These are phyloP conservation scores for Physella acuta DNA, from an alignment of 1,140 invertebrate species.

Conservation along the genomic window DNA sequence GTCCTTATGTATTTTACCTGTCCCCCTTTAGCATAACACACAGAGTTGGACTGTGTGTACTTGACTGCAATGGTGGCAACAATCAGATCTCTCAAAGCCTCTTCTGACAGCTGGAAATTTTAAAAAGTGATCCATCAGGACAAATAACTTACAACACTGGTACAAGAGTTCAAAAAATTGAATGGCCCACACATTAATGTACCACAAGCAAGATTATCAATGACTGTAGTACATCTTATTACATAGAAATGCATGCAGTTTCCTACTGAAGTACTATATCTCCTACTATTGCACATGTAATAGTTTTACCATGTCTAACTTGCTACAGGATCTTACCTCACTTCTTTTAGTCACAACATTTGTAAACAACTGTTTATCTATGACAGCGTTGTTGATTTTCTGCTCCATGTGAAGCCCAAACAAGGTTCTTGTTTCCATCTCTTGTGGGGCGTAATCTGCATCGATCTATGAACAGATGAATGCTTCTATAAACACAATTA, in stretches of 20 bases:
- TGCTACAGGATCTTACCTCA: conserved; percentile 60
- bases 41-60: conserved; percentile 97
- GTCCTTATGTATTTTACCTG: too few species aligned
- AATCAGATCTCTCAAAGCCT: conserved; percentile 84
- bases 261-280: too few species aligned
- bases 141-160: too few species aligned
- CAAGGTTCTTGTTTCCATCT: conserved; percentile 81
- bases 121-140: too few species aligned
- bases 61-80: conserved; percentile 95
- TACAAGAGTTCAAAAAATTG: too few species aligned
- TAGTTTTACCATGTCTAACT: too few species aligned
- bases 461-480: conserved; percentile 73
- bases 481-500: too few species aligned
- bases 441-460: conserved; percentile 76
- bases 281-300: too few species aligned
- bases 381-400: conserved; percentile 84
- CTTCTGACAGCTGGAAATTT: conserved; percentile 67
- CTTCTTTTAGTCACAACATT: conserved; percentile 81
- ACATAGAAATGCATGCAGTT: too few species aligned
- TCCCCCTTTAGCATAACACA: conserved; percentile 87
- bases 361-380: conserved; percentile 76
- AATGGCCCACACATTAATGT: too few species aligned
- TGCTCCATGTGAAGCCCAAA: conserved; percentile 93
- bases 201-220: too few species aligned
- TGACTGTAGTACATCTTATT: too few species aligned